Evolutionary conservation across 2,797 vertebrate species (phyloP), one percentile per base, ranked within the genome.

Genomic region (Vultur gryphus): DNA sequence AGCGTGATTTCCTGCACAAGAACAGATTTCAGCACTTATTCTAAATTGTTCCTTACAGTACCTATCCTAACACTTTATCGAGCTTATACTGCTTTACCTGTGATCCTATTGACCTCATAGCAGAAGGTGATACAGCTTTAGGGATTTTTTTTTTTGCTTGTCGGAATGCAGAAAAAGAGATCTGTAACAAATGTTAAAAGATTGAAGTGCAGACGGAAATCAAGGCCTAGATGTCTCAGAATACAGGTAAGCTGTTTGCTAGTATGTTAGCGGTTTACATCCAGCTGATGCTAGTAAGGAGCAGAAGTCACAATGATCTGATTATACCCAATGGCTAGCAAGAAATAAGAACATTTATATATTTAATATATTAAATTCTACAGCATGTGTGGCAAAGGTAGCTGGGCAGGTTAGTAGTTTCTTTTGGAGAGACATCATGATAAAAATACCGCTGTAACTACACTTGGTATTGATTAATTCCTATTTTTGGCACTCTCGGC

Each of bases 401-500:
- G 29, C 15, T 75, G 87, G 41, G 57, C 84, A 94, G 58, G 79
- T 88, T 91, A 93, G 81, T 85, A 62, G 16, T 55, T 92, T 81
- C 66, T 89, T 37, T 87, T 81, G 69, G 49, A 89, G 71, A 89
- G 51, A 69, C 11, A 46, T 83, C 57, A 33, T 66, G 43, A 70
- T 89, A 62, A 23, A 73, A 94, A 84, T 37, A 9, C 1, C 6
- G 5, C 66, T 0, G 2, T 79, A 41, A 78, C 89, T 91, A 72
- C 57, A 66, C 59, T 95, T 87, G 35, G 44, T 95, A 85, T 95
- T 94, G 92, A 95, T 95, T 93, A 92, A 93, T 81, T 93, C 86
- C 84, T 95, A 65, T 85, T 95, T 95, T 89, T 91, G 94, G 71
- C 76, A 72, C 78, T 92, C 90, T 92, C 3, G 8, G 82, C 62